These are phyloP conservation scores for Hypselothyrea guttata DNA, from an alignment of 2,888 invertebrate genomes.

Conservation along the genomic window DNA sequence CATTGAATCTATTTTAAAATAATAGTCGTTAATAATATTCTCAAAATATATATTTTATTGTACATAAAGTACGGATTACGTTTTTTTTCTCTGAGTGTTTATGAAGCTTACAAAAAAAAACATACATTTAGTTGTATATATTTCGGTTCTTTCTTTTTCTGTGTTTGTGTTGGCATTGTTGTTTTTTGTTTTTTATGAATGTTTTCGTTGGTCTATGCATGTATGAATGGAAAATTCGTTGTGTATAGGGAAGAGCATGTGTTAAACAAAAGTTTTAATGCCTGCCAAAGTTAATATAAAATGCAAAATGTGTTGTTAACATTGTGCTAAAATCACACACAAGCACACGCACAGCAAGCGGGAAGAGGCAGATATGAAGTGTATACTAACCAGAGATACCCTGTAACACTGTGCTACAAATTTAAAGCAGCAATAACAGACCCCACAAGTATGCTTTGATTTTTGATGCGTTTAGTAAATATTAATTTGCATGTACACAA, in stretches of 20 bases:
- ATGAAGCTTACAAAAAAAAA: too few relatives aligned
- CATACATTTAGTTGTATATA: neutral
- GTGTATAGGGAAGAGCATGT: conserved; percentile 21
- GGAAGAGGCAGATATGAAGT: neutral
- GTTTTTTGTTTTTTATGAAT: neutral
- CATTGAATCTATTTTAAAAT: too few relatives aligned
- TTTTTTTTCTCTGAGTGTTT: too few relatives aligned
- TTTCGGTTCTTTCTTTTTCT: neutral
- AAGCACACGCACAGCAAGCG: conserved; percentile 7
- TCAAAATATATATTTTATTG: too few relatives aligned
- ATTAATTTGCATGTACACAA: too few relatives aligned
- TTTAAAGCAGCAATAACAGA: too few relatives aligned
- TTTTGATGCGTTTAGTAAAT: too few relatives aligned
- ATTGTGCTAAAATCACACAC: conserved; percentile 12
- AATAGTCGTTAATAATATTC: too few relatives aligned
- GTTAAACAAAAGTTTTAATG: conserved; percentile 41
- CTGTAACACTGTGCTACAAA: too few relatives aligned
- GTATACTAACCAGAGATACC: too few relatives aligned
- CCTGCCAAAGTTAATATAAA: conserved; percentile 21
- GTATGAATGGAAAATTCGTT: conserved; percentile 5
- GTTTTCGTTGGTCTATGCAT: neutral
- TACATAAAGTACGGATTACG: too few relatives aligned
- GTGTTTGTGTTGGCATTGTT: conserved; percentile 1
- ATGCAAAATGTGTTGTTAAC: conserved; percentile 41
- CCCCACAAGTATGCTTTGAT: too few relatives aligned